Evolutionary conservation across 2,888 invertebrate species (phyloP), one percentile per base, ranked within the genome.

Genomic region (Rhagonycha fulva): DNA sequence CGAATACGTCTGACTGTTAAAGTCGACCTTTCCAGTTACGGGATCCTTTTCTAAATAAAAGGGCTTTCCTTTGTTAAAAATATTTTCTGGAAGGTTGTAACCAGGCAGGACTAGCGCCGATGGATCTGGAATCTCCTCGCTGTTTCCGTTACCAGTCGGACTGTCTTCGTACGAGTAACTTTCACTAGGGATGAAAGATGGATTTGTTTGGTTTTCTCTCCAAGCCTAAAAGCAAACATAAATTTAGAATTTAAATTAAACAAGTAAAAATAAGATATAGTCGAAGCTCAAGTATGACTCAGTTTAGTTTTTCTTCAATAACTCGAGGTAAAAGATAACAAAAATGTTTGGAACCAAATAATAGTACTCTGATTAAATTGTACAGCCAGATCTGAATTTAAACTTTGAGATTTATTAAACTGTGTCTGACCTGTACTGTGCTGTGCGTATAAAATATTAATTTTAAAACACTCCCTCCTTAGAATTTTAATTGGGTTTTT

Each of bases 31-130:
- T 0, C 93, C 93, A 0, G 93, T 93, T 26, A 92, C 84, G 0
- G 93, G 93, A 86, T 93, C 93, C 81, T 92, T 92, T 78, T 92
- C 92, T 7, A 93, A 88, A 75, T 93, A 93, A 83, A 93, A 93
- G 0, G 93, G 93, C 82, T 92, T 92, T 14, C 93, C 93, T 77
- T 91, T 91, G 83, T 93, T 93, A 84, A 93, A 92, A 62, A 91
- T 90, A 82, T 89, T 90, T 82, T 91, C 90, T 12, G 91, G 91
- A 9, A 88, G 83, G 74, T 88, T 88, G 77, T 88, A 88, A 5
- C 88, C 88, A 0, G 88, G 86, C 4, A 87, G 80, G 4, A 88
- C 87, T 60, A 88, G 77, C 0, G 87, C 83, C 3, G 87, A 87
- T 26, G 88, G 87, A 80, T 87, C 84, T 7, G 88, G 88, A 32